A percentile compares a stretch with the other conserved stretches of the same genome.
These are phyloP conservation scores for Elgaria multicarinata DNA, from an alignment of 2,113 vertebrate genomes.

Conservation along the genomic window DNA sequence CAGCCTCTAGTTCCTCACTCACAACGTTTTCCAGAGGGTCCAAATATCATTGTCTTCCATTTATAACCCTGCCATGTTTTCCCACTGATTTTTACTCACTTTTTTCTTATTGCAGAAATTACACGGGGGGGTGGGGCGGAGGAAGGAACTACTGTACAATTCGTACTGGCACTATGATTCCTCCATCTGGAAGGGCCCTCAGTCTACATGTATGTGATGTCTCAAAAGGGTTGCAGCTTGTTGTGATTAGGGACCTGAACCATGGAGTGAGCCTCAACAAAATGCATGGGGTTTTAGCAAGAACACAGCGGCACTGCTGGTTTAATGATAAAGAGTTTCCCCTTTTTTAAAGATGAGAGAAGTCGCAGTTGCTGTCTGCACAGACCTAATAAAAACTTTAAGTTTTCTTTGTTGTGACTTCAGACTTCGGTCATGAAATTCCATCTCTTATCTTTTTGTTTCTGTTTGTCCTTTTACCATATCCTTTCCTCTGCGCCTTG, in stretches of 20 bases:
- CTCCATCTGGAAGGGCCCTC: neutral
- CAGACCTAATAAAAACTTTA: constrained; percentile 1
- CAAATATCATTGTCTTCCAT: too few relatives aligned
- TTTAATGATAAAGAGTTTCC: neutral
- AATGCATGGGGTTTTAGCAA: neutral
- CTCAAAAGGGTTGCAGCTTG: neutral
- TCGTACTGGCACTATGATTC: too few relatives aligned
- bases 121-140: too few relatives aligned
- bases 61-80: too few relatives aligned
- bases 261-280: neutral
- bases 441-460: neutral
- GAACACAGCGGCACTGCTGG: neutral
- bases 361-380: neutral
- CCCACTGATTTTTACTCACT: too few relatives aligned
- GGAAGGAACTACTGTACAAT: too few relatives aligned
- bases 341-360: neutral
- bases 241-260: neutral
- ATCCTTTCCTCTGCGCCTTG: constrained; percentile 17
- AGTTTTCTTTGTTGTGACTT: neutral
- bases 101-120: too few relatives aligned
- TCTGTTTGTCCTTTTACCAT: constrained; percentile 25
- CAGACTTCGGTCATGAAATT: neutral
- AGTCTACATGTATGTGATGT: neutral
- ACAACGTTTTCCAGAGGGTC: too few relatives aligned
- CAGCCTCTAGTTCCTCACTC: too few relatives aligned